Evolutionary conservation across 2,113 vertebrate genomes (phyloP).

Genomic region (Hippoglossus stenolepis): DNA sequence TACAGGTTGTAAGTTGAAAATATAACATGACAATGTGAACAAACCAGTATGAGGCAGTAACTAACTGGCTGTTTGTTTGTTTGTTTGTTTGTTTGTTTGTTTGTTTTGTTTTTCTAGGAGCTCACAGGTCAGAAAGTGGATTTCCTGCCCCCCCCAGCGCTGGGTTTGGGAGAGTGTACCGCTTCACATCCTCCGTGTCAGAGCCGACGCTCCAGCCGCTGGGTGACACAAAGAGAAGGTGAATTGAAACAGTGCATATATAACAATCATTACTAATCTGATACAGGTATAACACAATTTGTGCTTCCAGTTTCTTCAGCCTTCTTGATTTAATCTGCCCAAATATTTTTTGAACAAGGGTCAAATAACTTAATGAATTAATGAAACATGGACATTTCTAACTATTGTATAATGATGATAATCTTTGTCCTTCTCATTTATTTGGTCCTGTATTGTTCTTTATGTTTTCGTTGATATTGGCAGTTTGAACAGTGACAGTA

Average conservation of each 20-base stretch:
- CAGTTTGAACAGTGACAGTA: too few species aligned
- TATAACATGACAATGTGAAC: too few species aligned
- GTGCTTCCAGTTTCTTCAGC: not conserved
- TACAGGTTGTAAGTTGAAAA: too few species aligned
- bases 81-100: not conserved
- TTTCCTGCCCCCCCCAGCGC: conserved; percentile 23
- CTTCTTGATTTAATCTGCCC: not conserved
- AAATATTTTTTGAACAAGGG: not conserved
- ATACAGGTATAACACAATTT: not conserved
- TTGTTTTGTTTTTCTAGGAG: conserved; percentile 41
- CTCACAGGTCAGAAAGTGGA: conserved; percentile 45
- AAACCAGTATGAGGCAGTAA: not conserved
- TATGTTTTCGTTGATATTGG: too few species aligned
- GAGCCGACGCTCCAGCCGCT: conserved; percentile 54
- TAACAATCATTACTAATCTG: not conserved
- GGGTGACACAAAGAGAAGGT: conserved; percentile 63
- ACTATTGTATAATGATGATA: too few species aligned
- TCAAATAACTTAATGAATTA: not conserved
- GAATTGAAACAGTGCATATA: not conserved
- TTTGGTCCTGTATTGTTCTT: too few species aligned
- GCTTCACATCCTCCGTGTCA: conserved; percentile 53
- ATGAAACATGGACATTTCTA: too few species aligned
- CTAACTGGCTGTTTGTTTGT: not conserved
- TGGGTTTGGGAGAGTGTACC: conserved; percentile 47
- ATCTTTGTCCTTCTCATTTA: too few species aligned